phyloP scores from a whole-genome alignment of 2,888 invertebrate genomes.

The Chaitophorus viminalis region DNA sequence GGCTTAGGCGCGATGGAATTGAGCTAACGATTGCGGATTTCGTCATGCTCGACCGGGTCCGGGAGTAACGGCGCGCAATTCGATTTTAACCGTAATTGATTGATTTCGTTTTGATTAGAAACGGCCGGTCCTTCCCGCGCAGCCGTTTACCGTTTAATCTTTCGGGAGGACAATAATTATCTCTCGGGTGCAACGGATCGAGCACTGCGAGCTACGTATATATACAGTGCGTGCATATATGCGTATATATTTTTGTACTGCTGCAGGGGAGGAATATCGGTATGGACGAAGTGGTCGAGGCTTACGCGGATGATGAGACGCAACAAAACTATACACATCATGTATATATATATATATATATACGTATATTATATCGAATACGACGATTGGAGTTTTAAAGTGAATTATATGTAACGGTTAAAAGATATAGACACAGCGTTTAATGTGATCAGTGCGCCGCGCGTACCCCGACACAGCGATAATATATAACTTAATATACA shows the following conservation, averaged over 20 bases:
- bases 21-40: background rate
- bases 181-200: background rate
- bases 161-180: background rate
- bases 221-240: background rate
- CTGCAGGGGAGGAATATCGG: background rate
- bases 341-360: too few relatives aligned
- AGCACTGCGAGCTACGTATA: background rate
- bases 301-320: background rate
- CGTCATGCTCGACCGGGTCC: constrained; percentile 6
- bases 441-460: too few relatives aligned
- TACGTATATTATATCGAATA: too few relatives aligned
- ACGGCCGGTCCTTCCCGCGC: background rate
- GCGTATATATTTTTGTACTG: background rate
- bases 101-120: constrained; percentile 43
- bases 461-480: background rate
- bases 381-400: constrained; percentile 15
- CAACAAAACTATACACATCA: background rate
- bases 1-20: background rate
- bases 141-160: constrained; percentile 35
- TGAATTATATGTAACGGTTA: constrained; percentile 28
- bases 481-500: background rate
- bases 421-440: background rate
- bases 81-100: constrained; percentile 34
- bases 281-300: background rate
- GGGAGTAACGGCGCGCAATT: constrained; percentile 1